Base-by-base conservation (phyloP, 2,888 invertebrate species). In the Agonopterix heracliana region DNA sequence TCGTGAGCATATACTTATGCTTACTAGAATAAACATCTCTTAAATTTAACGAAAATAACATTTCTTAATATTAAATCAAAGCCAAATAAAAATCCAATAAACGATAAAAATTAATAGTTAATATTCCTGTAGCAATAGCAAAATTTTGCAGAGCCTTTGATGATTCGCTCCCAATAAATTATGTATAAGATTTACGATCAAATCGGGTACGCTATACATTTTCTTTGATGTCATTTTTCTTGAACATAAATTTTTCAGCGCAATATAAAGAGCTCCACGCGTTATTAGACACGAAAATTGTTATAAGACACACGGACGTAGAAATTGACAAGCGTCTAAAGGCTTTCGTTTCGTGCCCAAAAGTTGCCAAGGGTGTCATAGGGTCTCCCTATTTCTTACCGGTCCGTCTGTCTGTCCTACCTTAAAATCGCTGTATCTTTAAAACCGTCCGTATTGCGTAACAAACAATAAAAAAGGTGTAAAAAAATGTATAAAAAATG, bases 151-250 rank as follows among this genome's bases (percentile, higher is more conserved):
- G 5, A 41, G 51, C 44, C 55, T 55, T 55, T 59, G 54, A 57
- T 53, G 54, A 51, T 51, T 47, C 43, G 46, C 48, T 51, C 42
- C 45, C 51, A 48, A 63, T 61, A 61, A 60, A 63, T 64, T 57
- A 60, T 55, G 48, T 45, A 54, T 44, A 57, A 68, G 64, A 69
- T 77, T 77, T 75, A 78, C 64, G 69, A 64, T 57, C 63, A 57
- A 57, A 64, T 59, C 54, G 56, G 59, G 59, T 69, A 68, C 68
- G 65, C 71, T 64, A 61, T 58, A 55, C 55, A 60, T 57, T 64
- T 74, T 63, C 81, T 84, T 84, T 84, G 83, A 84, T 83, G 81
- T 81, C 78, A 77, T 71, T 80, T 79, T 81, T 79, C 68, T 60
- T 66, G 60, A 63, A 66, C 75, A 73, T 83, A 79, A 77, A 80